Evolutionary conservation across 2,888 invertebrate genomes (phyloP).

Genomic region (Tortricodes alternella): DNA sequence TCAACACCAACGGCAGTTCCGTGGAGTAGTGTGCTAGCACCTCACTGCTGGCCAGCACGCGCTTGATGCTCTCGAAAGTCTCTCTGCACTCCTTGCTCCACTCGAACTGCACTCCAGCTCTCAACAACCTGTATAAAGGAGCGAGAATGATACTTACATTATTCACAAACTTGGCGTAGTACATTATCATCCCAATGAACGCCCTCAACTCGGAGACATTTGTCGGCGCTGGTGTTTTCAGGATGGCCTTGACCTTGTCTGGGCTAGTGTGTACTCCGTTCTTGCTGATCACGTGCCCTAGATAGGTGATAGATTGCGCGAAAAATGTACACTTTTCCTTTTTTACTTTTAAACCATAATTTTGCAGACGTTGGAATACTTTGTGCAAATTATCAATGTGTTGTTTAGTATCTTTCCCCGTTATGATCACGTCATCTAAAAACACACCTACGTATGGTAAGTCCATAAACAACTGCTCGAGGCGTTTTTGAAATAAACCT

Average conservation of each 20-base stretch:
- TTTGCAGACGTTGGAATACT: background rate
- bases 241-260: conserved; percentile 6
- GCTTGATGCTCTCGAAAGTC: background rate
- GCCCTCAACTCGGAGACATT: background rate
- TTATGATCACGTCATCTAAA: background rate
- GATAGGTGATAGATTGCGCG: conserved; percentile 11
- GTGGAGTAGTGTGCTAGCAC: conserved; percentile 17
- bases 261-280: conserved; percentile 10
- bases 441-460: background rate
- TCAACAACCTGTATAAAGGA: background rate
- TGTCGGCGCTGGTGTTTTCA: background rate
- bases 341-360: conserved; percentile 3
- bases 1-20: background rate
- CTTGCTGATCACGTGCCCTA: conserved; percentile 13
- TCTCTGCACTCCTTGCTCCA: background rate
- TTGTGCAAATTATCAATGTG: background rate
- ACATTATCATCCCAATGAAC: background rate
- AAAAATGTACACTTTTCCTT: conserved; percentile 24
- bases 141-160: background rate
- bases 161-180: background rate
- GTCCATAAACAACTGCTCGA: conserved; percentile 2
- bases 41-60: background rate
- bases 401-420: background rate
- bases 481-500: background rate
- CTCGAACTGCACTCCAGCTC: background rate